phyloP scores from a whole-genome alignment of 2,113 vertebrate genomes.

The Ginglymostoma cirratum region DNA sequence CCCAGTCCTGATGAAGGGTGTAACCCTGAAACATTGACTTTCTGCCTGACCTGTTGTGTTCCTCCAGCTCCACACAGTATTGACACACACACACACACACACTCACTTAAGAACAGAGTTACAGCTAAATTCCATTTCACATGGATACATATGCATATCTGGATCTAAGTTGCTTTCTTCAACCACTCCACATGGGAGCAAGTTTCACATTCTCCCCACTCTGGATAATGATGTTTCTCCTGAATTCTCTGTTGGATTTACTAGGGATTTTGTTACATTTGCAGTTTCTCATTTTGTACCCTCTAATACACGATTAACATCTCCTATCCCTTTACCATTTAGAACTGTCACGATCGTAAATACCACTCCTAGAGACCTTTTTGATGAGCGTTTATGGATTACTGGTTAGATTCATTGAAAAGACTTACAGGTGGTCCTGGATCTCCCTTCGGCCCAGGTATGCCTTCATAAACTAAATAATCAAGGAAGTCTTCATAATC shows the following conservation, averaged over 20 bases:
- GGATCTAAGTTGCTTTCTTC: not conserved
- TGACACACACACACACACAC: no score
- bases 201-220: not conserved
- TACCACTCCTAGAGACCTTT: constrained; percentile 36
- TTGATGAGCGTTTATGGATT: constrained; percentile 41
- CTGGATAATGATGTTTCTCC: not conserved
- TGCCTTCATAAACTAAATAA: constrained; percentile 68
- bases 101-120: not conserved
- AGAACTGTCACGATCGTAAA: not conserved
- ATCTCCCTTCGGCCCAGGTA: constrained; percentile 84
- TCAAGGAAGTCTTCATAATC: constrained; percentile 74
- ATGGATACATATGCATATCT: not conserved
- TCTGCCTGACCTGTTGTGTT: no score
- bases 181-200: not conserved
- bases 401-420: constrained; percentile 44
- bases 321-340: not conserved
- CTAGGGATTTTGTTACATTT: not conserved
- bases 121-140: not conserved
- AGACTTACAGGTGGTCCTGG: constrained; percentile 81
- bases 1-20: no score
- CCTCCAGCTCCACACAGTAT: no score
- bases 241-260: not conserved
- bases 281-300: no score
- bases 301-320: not conserved
- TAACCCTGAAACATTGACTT: no score